Conservation (phyloP, 2,797 vertebrate species). For the Selene dorsalis region DNA sequence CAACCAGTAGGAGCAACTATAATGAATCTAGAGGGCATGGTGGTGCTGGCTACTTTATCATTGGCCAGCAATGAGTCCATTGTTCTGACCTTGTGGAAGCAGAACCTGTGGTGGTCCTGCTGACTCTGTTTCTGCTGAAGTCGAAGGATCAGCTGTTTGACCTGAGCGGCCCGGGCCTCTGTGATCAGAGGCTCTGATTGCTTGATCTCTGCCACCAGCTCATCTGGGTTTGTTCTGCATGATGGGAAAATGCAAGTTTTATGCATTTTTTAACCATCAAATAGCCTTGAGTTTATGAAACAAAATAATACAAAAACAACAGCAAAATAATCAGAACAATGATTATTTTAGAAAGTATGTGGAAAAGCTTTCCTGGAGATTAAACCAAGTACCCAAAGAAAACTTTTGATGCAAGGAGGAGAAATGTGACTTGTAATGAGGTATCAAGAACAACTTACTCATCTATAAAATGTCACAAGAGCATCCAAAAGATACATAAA, state of each 20-base stretch:
- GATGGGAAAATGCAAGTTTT: neutral
- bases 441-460: neutral
- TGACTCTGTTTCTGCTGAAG: constrained; percentile 91
- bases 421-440: neutral
- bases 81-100: constrained; percentile 90
- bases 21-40: neutral
- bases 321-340: neutral
- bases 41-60: neutral
- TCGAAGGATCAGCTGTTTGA: constrained; percentile 87
- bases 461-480: neutral
- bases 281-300: neutral
- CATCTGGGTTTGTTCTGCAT: constrained; percentile 86
- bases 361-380: no score
- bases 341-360: neutral
- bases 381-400: no score
- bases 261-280: neutral
- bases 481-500: neutral
- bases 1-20: neutral
- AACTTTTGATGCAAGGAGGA: neutral
- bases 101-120: constrained; percentile 87
- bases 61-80: neutral
- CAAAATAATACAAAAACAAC: neutral
- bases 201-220: constrained; percentile 88
- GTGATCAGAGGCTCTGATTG: constrained; percentile 91
- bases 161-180: constrained; percentile 83